Evolutionary conservation across 2,888 invertebrate species (phyloP).

Genomic region (Acanthosepion esculentum): DNA sequence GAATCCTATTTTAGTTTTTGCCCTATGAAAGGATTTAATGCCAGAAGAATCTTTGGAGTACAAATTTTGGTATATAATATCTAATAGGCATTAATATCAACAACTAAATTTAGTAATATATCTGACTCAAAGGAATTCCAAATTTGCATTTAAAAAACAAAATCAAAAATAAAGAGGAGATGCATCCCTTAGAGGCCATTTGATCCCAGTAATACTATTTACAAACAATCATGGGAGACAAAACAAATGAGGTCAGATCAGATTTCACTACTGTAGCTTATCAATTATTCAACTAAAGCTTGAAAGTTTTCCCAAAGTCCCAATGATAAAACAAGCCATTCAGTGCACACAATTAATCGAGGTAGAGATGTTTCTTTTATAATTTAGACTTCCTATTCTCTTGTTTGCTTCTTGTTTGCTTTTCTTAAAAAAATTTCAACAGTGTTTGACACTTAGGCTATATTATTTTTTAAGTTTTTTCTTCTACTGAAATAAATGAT

Average conservation of each 20-base stretch:
- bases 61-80: background rate
- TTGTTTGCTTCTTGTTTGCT: too few relatives aligned
- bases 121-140: background rate
- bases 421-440: too few relatives aligned
- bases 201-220: background rate
- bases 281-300: background rate
- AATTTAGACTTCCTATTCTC: background rate
- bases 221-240: background rate
- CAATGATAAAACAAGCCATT: background rate
- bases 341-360: background rate
- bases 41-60: background rate
- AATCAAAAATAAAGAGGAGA: background rate
- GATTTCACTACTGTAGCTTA: background rate
- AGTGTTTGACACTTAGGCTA: too few relatives aligned
- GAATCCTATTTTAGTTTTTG: background rate
- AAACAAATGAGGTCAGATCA: background rate
- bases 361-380: background rate
- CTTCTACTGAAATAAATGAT: too few relatives aligned
- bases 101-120: background rate
- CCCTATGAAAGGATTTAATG: background rate
- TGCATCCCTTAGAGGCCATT: background rate
- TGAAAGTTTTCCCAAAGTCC: background rate
- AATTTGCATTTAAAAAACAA: background rate
- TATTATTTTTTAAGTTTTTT: too few relatives aligned
- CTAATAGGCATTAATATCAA: background rate